phyloP scores from a whole-genome alignment of 2,888 invertebrate genomes.

The Dicycla oo region DNA sequence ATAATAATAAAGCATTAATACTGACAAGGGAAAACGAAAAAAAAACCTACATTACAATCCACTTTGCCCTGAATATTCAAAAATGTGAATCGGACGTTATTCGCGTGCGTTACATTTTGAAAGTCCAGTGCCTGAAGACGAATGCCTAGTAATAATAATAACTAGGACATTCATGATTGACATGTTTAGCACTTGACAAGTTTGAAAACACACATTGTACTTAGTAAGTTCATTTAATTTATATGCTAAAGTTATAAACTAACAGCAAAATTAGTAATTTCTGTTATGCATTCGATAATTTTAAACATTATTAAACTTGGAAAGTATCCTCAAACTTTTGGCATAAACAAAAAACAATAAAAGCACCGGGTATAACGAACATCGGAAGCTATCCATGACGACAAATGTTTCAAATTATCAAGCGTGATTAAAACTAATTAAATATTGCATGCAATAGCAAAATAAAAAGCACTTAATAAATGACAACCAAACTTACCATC shows the following conservation, averaged over 20 bases:
- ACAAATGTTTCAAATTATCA: conserved; percentile 4
- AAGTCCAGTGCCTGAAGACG: conserved; percentile 59
- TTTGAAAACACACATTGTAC: background rate
- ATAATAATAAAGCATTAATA: conserved; percentile 12
- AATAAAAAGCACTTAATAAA: conserved; percentile 53
- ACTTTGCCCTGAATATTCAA: conserved; percentile 65
- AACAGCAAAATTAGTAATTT: conserved; percentile 5
- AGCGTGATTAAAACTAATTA: conserved; percentile 4
- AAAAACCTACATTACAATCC: conserved; percentile 40
- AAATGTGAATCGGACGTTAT: conserved; percentile 64
- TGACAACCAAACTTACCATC: conserved; percentile 92
- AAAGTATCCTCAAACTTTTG: conserved; percentile 68
- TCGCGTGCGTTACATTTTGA: conserved; percentile 67
- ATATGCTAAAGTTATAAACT: background rate
- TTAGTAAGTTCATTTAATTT: conserved; percentile 3
- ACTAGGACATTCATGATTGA: conserved; percentile 46
- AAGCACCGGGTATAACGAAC: background rate
- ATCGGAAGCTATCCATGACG: background rate
- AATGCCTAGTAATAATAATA: conserved; percentile 45
- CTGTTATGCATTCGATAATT: conserved; percentile 23
- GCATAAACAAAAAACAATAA: conserved; percentile 26
- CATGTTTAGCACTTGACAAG: conserved; percentile 7
- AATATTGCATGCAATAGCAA: conserved; percentile 39
- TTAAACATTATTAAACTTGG: conserved; percentile 56
- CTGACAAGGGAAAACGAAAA: conserved; percentile 25